These are phyloP conservation scores for Pteromalus puparum DNA, from an alignment of 1,140 invertebrate species.

Conservation along the genomic window DNA sequence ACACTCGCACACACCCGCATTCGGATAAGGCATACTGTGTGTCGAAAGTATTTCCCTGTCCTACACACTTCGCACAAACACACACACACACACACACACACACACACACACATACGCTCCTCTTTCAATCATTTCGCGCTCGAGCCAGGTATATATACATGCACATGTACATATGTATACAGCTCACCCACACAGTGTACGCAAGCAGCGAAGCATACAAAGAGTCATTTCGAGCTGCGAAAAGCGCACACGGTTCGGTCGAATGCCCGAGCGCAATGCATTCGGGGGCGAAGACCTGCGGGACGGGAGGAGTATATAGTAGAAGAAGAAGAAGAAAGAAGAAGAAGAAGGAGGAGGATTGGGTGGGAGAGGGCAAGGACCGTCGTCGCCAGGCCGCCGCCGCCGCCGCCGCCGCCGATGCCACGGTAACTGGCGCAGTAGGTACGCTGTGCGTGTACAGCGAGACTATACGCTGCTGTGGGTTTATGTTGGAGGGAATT, in stretches of 20 bases:
- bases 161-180: neutral
- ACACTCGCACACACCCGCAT: slow-evolving; percentile 52
- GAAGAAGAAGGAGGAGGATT: neutral
- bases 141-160: neutral
- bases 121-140: slow-evolving; percentile 24
- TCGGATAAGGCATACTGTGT: slow-evolving; percentile 55
- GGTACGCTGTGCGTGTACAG: slow-evolving; percentile 59
- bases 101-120: neutral
- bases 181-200: neutral
- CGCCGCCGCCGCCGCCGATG: neutral
- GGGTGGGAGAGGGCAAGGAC: slow-evolving; percentile 45
- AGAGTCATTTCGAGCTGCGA: slow-evolving; percentile 41
- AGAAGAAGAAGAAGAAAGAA: slow-evolving; percentile 16
- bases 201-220: slow-evolving; percentile 31
- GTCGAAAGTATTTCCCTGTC: slow-evolving; percentile 26
- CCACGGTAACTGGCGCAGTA: slow-evolving; percentile 63
- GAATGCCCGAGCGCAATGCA: slow-evolving; percentile 27
- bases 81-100: neutral
- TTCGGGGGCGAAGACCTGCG: slow-evolving; percentile 19
- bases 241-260: slow-evolving; percentile 33
- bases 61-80: neutral
- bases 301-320: slow-evolving; percentile 6
- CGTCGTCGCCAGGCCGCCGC: slow-evolving; percentile 27
- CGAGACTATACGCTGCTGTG: neutral
- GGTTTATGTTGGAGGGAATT: neutral